Evolutionary conservation across 2,888 invertebrate genomes (phyloP).

Genomic region (Drosophila prostipennis): DNA sequence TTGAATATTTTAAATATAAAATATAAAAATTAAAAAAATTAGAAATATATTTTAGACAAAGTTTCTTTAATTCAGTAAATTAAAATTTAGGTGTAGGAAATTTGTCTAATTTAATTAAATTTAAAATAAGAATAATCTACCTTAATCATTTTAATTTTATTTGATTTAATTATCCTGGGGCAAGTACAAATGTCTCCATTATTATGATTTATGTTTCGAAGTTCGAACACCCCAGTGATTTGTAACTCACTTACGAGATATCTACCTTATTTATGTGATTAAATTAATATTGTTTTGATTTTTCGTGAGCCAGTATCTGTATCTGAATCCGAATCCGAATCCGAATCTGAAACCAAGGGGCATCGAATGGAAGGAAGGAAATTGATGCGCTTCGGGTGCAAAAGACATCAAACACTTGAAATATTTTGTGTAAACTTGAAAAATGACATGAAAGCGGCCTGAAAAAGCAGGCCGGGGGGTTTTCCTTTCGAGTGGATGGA

Average conservation of each 20-base stretch:
- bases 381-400: slow-evolving; percentile 74
- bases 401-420: slow-evolving; percentile 77
- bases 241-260: background rate
- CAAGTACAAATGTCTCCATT: background rate
- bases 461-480: slow-evolving; percentile 15
- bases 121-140: no score
- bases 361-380: slow-evolving; percentile 19
- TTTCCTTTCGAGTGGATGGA: slow-evolving; percentile 3
- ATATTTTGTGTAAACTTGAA: slow-evolving; percentile 78
- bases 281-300: slow-evolving; percentile 5
- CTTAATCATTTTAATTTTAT: no score
- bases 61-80: no score
- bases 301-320: background rate
- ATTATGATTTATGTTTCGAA: background rate
- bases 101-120: no score
- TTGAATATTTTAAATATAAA: no score
- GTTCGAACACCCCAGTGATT: background rate
- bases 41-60: no score
- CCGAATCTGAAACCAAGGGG: no score
- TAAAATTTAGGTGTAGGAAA: no score
- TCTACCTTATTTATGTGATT: background rate
- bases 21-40: no score
- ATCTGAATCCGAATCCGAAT: background rate
- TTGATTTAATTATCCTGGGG: no score
- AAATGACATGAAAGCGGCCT: slow-evolving; percentile 68